A percentile compares a stretch with the other conserved stretches of the same genome.
Conservation (phyloP, 2,113 vertebrate genomes). For the Pimephales promelas region DNA sequence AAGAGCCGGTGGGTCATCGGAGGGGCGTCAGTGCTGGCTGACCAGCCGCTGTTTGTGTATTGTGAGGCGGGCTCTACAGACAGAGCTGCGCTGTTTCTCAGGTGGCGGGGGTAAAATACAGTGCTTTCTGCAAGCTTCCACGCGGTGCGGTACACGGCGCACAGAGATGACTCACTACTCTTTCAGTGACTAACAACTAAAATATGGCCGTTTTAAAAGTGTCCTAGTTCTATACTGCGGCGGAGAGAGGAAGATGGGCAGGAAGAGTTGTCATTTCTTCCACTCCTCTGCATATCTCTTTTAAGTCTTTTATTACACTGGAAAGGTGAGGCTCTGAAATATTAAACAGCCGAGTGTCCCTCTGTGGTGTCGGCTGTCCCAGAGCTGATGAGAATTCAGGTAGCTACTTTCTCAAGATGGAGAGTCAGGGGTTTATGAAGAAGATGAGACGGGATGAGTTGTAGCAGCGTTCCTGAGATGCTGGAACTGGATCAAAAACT, state of each 20-base stretch:
- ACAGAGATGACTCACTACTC: conserved; percentile 73
- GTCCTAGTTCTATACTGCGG: conserved; percentile 40
- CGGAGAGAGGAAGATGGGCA: conserved; percentile 29
- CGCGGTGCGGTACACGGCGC: conserved; percentile 1
- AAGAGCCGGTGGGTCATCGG: conserved; percentile 2
- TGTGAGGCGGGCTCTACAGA: conserved; percentile 11
- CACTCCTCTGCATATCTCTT: not conserved
- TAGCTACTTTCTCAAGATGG: conserved; percentile 37
- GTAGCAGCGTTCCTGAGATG: not conserved
- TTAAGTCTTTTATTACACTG: conserved; percentile 19
- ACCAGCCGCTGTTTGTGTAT: conserved; percentile 33
- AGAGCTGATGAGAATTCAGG: conserved; percentile 33
- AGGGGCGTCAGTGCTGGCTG: conserved; percentile 7
- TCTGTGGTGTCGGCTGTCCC: conserved; percentile 24
- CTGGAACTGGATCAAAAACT: conserved; percentile 5
- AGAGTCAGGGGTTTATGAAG: conserved; percentile 14
- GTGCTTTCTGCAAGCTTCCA: conserved; percentile 32
- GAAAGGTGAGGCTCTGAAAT: conserved; percentile 45
- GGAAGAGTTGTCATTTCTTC: conserved; percentile 42
- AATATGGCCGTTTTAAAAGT: conserved; percentile 67
- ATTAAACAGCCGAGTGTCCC: conserved; percentile 20
- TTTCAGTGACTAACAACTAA: conserved; percentile 74
- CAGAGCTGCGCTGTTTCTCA: conserved; percentile 31
- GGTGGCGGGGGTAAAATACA: conserved; percentile 32
- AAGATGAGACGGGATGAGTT: conserved; percentile 21